Evolutionary conservation across 2,113 vertebrate species (phyloP).

Genomic region (Rissa tridactyla): DNA sequence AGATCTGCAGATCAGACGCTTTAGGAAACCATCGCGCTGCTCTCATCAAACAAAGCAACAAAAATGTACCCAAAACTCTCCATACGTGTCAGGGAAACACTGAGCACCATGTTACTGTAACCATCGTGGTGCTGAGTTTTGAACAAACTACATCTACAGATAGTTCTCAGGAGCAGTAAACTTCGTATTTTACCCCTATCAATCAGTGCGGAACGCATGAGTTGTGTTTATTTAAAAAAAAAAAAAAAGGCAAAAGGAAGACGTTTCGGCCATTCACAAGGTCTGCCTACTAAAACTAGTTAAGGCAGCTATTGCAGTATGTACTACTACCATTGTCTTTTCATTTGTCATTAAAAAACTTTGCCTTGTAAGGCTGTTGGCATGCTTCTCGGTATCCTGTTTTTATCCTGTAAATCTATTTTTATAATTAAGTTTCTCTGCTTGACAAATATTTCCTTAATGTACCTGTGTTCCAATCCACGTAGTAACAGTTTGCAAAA

Average conservation of each 20-base stretch:
- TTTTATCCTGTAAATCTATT: slow-evolving; percentile 33
- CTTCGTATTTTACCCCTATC: background rate
- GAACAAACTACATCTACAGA: background rate
- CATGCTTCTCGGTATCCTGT: background rate
- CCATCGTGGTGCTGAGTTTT: background rate
- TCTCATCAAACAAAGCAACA: background rate
- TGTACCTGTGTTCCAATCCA: background rate
- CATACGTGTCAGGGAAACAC: background rate
- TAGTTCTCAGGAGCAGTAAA: background rate
- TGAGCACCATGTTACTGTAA: background rate
- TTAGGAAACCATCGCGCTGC: fast-evolving
- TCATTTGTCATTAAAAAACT: background rate
- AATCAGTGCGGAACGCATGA: background rate
- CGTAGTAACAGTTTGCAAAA: slow-evolving; percentile 35
- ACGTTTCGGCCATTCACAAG: background rate
- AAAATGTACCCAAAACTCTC: background rate
- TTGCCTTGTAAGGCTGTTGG: background rate
- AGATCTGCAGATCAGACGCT: background rate
- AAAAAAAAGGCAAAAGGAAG: background rate
- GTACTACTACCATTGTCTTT: background rate
- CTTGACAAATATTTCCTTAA: slow-evolving; percentile 36
- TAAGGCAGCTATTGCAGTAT: background rate
- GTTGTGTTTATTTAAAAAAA: background rate
- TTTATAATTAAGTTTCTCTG: slow-evolving; percentile 9
- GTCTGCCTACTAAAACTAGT: background rate